Conservation (phyloP, 1,140 invertebrate genomes). For the Acromyrmex heyeri region DNA sequence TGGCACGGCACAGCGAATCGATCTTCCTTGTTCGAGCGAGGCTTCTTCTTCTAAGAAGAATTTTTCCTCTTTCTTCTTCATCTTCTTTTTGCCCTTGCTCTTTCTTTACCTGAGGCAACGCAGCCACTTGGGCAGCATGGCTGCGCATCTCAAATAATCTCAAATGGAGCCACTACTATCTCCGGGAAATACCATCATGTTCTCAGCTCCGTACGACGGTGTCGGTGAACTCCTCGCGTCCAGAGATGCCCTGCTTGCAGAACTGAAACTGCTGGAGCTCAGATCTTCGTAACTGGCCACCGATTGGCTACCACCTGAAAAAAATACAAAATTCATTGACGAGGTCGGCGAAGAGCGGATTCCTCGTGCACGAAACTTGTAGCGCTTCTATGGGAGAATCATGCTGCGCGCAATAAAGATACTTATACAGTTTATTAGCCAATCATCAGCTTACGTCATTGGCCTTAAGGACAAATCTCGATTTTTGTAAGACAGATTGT, state of each 20-base stretch:
- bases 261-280: conserved; percentile 93
- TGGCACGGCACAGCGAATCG: neutral
- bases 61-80: neutral
- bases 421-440: conserved; percentile 19
- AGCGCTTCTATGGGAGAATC: neutral
- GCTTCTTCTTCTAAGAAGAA: conserved; percentile 19
- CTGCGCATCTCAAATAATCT: conserved; percentile 83
- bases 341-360: neutral
- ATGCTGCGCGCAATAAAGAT: conserved; percentile 3
- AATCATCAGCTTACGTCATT: conserved; percentile 33
- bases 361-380: conserved; percentile 11
- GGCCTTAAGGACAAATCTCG: conserved; percentile 35
- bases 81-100: neutral
- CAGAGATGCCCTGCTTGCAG: conserved; percentile 92
- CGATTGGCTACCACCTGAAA: conserved; percentile 88
- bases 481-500: neutral
- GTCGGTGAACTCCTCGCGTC: conserved; percentile 91
- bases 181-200: conserved; percentile 92
- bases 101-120: conserved; percentile 81
- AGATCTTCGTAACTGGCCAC: conserved; percentile 91
- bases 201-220: conserved; percentile 89
- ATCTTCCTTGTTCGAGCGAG: neutral
- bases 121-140: conserved; percentile 80
- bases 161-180: conserved; percentile 91
- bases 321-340: neutral